phyloP scores from a whole-genome alignment of 2,113 vertebrate species.

The Tamias sibiricus region DNA sequence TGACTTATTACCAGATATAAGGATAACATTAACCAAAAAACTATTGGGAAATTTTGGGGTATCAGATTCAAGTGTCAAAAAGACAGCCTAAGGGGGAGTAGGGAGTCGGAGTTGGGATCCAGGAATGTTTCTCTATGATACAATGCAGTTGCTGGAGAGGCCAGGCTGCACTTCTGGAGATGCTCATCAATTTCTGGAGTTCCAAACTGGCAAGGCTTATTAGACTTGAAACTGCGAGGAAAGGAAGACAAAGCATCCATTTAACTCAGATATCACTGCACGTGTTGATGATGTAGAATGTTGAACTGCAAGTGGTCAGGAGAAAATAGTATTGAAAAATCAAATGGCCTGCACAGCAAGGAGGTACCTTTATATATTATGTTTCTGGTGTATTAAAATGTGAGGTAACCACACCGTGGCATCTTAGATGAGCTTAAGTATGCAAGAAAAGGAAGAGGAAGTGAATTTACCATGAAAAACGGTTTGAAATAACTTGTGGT shows the following conservation, averaged over 20 bases:
- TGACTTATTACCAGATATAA: constrained; percentile 51
- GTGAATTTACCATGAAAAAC: constrained; percentile 47
- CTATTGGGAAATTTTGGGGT: background rate
- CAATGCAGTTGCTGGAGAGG: background rate
- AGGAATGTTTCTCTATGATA: background rate
- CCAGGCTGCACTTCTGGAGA: background rate
- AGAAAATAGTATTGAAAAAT: constrained; percentile 43
- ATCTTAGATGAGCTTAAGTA: constrained; percentile 43
- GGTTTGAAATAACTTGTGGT: constrained; percentile 47
- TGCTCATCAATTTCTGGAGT: constrained; percentile 27
- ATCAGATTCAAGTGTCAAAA: constrained; percentile 1
- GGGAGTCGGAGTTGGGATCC: background rate
- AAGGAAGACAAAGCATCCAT: background rate
- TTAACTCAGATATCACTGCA: background rate
- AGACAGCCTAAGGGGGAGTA: background rate
- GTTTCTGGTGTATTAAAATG: background rate
- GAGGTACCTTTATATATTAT: background rate
- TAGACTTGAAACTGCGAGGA: background rate
- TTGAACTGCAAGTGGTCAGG: background rate
- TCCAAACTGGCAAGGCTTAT: constrained; percentile 6
- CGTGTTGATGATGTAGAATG: background rate
- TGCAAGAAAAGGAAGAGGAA: constrained; percentile 64
- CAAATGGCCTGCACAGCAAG: background rate
- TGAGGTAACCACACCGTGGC: background rate
- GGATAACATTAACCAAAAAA: constrained; percentile 31